These are phyloP conservation scores for Agrilus planipennis DNA, from an alignment of 1,140 invertebrate genomes.

Conservation along the genomic window DNA sequence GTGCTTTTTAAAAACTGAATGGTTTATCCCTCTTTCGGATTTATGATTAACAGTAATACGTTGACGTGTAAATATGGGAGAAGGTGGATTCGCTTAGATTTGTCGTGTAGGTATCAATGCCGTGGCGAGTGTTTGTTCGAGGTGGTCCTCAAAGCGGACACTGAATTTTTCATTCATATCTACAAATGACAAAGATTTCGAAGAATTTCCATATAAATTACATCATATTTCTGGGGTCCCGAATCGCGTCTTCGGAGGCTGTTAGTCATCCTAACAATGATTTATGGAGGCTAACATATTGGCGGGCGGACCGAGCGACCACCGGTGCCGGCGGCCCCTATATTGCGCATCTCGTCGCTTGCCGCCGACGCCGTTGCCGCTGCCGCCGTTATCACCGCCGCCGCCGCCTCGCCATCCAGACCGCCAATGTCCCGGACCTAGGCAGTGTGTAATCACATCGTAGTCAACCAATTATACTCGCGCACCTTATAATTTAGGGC, in stretches of 20 bases:
- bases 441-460: constrained; percentile 21
- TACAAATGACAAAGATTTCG: constrained; percentile 52
- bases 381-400: neutral
- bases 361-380: no score
- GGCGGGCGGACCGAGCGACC: constrained; percentile 18
- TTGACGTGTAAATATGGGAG: no score
- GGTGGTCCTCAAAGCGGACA: no score
- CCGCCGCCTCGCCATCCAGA: constrained; percentile 3
- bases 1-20: no score
- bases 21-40: no score
- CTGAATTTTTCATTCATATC: constrained; percentile 49
- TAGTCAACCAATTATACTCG: constrained; percentile 23
- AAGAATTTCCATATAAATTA: constrained; percentile 56
- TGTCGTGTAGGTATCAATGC: no score
- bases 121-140: no score
- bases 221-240: constrained; percentile 47
- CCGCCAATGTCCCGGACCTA: constrained; percentile 13
- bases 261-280: constrained; percentile 37
- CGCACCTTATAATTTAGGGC: constrained; percentile 28
- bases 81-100: no score
- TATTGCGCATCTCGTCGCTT: no score
- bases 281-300: constrained; percentile 36
- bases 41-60: no score
- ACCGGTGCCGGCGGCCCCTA: constrained; percentile 16
- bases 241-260: constrained; percentile 29